Evolutionary conservation across 2,797 vertebrate genomes (phyloP).

Genomic region (Typhlichthys eigenmanni): DNA sequence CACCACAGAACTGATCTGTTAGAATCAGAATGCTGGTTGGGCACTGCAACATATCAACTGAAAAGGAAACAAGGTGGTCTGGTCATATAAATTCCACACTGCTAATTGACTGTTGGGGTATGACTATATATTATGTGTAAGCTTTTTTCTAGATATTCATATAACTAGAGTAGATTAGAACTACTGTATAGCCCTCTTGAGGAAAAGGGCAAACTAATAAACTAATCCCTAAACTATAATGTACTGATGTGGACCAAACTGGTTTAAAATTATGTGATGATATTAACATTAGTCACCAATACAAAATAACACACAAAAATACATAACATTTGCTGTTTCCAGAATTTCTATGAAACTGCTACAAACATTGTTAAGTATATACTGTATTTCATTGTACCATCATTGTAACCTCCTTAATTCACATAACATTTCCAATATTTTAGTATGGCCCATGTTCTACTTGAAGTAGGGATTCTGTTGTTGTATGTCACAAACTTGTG

Average conservation of each 20-base stretch:
- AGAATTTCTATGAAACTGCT: too few relatives aligned
- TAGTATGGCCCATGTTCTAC: neutral
- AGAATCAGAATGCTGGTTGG: slow-evolving; percentile 38
- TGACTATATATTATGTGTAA: slow-evolving; percentile 7
- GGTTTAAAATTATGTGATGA: too few relatives aligned
- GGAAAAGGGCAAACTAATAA: too few relatives aligned
- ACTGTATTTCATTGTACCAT: too few relatives aligned
- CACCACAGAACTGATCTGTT: slow-evolving; percentile 16
- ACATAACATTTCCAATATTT: neutral
- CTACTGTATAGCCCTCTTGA: too few relatives aligned
- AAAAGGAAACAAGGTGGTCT: slow-evolving; percentile 65
- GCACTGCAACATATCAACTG: slow-evolving; percentile 52
- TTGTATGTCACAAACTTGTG: slow-evolving; percentile 50
- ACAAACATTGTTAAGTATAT: too few relatives aligned
- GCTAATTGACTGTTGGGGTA: slow-evolving; percentile 19
- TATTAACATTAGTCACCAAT: too few relatives aligned
- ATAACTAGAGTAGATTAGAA: too few relatives aligned
- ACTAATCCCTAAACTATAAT: too few relatives aligned
- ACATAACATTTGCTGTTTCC: too few relatives aligned
- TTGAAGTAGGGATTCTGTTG: slow-evolving; percentile 26
- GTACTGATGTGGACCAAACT: too few relatives aligned
- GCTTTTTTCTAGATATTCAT: neutral
- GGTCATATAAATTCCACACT: slow-evolving; percentile 22
- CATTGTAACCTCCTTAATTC: slow-evolving; percentile 14
- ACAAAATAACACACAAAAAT: too few relatives aligned